Base-by-base conservation (phyloP, 2,888 invertebrate genomes). In the Crocallis elinguaria region DNA sequence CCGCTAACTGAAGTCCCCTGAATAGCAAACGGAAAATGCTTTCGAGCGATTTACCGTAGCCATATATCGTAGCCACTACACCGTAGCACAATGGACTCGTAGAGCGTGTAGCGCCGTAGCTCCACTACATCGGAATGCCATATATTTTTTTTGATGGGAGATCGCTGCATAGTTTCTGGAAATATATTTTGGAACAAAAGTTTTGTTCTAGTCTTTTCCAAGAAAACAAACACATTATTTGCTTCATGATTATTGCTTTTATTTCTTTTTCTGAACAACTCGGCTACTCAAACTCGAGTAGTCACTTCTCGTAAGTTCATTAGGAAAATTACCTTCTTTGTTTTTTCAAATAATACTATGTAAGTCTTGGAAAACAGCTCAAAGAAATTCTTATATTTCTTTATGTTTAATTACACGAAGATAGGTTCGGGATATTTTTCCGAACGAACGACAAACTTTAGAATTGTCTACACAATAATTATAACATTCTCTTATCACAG, bases 41-140 rank as follows among this genome's bases (percentile, higher is more conserved):
- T 72, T 71, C 64, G 62, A 64, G 60, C 64, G 65, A 72, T 73
- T 67, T 70, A 66, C 64, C 66, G 69, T 70, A 70, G 67, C 64
- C 64, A 73, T 73, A 68, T 70, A 66, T 71, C 68, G 67, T 70
- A 71, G 68, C 69, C 54, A 54, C 73, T 75, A 73, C 75, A 69
- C 50, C 71, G 81, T 79, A 79, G 77, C 71, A 75, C 77, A 75
- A 73, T 75, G 64, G 67, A 64, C 67, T 64, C 71, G 73, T 70
- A 69, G 76, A 66, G 59, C 73, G 65, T 62, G 58, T 48, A 63
- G 70, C 66, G 65, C 25, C 27, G 61, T 51, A 65, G 70, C 67
- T 66, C 25, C 42, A 57, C 60, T 48, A 50, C 60, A 52, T 9
- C 19, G 39, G 35, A 49, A 49, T 30, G 23, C 23, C 42, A 46